phyloP scores from a whole-genome alignment of 2,113 vertebrate species.

The Eulacestoma nigropectus region DNA sequence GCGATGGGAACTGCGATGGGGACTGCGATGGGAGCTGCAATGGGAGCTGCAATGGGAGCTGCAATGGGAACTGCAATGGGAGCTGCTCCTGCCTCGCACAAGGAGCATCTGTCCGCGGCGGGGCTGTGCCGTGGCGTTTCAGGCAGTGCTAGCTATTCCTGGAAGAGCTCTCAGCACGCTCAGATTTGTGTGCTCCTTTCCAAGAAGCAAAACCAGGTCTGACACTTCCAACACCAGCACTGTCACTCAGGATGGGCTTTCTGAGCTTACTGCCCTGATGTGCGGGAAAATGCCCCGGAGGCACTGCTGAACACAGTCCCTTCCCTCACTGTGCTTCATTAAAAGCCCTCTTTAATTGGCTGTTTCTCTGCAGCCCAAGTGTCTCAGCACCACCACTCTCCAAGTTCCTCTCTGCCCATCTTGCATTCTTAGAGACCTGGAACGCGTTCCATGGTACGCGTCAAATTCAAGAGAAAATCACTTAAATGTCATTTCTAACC shows the following conservation, averaged over 20 bases:
- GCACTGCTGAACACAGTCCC: background rate
- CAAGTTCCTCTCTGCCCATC: background rate
- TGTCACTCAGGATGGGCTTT: accelerated
- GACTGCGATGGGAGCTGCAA: too few relatives aligned
- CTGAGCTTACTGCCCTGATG: background rate
- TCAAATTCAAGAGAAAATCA: background rate
- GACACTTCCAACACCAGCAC: background rate
- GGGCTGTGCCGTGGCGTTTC: background rate
- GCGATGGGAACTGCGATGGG: too few relatives aligned
- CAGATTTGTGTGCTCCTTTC: background rate
- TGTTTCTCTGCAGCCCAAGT: background rate
- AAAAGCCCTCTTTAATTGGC: background rate
- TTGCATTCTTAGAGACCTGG: background rate
- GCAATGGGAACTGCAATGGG: too few relatives aligned
- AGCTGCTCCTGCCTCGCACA: background rate
- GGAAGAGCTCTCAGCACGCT: background rate
- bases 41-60: too few relatives aligned
- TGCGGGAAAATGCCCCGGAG: background rate
- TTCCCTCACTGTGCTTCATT: background rate
- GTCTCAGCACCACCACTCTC: background rate
- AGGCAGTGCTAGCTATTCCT: background rate
- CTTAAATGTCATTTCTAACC: constrained; percentile 25
- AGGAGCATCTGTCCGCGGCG: background rate
- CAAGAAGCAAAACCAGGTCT: background rate
- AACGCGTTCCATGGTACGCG: background rate